A percentile compares a stretch with the other conserved stretches of the same genome.
These are phyloP conservation scores for Nephrocerus scutellatus DNA, from an alignment of 2,888 invertebrate species.

Conservation along the genomic window DNA sequence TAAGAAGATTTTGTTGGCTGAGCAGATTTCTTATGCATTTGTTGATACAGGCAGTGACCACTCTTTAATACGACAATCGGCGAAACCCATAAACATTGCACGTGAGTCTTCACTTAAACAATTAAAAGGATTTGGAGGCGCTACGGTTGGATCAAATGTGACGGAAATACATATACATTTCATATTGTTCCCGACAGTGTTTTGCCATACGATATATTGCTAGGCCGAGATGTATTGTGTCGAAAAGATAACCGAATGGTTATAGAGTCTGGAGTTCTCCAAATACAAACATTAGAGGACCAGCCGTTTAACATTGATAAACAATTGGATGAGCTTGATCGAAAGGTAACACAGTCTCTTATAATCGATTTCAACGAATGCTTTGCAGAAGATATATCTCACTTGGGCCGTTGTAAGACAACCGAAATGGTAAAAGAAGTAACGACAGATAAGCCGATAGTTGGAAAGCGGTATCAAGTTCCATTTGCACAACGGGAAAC, in stretches of 20 bases:
- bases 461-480: conserved; percentile 1
- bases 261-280: no score
- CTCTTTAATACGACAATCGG: background rate
- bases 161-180: background rate
- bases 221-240: no score
- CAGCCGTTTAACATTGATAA: background rate
- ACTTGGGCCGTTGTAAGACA: background rate
- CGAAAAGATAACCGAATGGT: no score
- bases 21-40: background rate
- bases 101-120: background rate
- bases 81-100: no score
- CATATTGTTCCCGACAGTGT: background rate
- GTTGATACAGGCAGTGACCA: conserved; percentile 1
- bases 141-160: background rate
- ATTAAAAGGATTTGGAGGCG: background rate
- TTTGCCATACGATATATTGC: background rate
- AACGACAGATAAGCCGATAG: background rate
- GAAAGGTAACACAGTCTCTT: background rate
- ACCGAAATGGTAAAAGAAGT: background rate
- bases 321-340: background rate
- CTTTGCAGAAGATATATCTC: background rate
- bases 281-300: background rate
- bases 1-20: background rate
- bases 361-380: background rate
- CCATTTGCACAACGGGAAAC: conserved; percentile 1